These are phyloP conservation scores for Centroberyx gerrardi DNA, from an alignment of 2,797 vertebrate species.

Conservation along the genomic window DNA sequence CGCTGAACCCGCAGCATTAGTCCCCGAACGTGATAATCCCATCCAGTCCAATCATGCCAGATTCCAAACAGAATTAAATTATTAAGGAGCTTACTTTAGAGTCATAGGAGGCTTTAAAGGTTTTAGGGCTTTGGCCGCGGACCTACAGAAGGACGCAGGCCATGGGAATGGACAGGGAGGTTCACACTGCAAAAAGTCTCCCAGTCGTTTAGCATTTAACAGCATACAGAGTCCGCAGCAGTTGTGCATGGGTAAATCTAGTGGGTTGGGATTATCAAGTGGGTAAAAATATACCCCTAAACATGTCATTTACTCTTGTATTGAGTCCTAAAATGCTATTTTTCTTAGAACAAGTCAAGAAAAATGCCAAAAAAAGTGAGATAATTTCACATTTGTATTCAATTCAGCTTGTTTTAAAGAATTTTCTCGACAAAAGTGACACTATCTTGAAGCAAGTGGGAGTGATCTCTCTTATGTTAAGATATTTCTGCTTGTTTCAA, in stretches of 20 bases:
- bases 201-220: background rate
- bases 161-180: conserved; percentile 67
- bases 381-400: background rate
- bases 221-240: background rate
- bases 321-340: background rate
- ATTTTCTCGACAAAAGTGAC: background rate
- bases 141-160: conserved; percentile 40
- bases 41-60: conserved; percentile 77
- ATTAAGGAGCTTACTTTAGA: conserved; percentile 87
- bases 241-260: background rate
- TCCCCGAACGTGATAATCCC: conserved; percentile 79
- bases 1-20: conserved; percentile 67
- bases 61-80: conserved; percentile 91
- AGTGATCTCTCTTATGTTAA: conserved; percentile 5
- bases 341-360: background rate
- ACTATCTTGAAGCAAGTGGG: conserved; percentile 7
- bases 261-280: background rate
- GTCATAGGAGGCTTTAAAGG: conserved; percentile 78
- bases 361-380: background rate
- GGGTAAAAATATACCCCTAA: background rate
- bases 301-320: background rate
- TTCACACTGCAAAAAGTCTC: conserved; percentile 52
- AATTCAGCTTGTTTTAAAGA: background rate
- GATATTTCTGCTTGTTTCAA: background rate
- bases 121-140: conserved; percentile 73